A percentile compares a stretch with the other conserved stretches of the same genome.
phyloP scores from a whole-genome alignment of 2,113 vertebrate species.

The Strigops habroptila region DNA sequence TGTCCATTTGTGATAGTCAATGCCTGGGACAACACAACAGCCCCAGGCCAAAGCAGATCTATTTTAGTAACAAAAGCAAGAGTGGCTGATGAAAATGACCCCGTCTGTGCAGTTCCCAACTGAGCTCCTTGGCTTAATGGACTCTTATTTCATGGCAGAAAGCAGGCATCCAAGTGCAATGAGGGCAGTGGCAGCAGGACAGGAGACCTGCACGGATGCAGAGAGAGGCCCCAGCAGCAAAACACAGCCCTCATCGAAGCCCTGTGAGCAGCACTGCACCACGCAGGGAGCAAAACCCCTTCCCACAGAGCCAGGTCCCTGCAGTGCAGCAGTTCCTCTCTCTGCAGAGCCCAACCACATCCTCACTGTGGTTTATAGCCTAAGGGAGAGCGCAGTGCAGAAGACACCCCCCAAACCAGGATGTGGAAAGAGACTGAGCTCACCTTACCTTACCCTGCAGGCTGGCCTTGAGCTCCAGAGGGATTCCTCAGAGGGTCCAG shows the following conservation, averaged over 20 bases:
- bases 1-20: constrained; percentile 13
- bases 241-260: neutral
- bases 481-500: neutral
- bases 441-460: constrained; percentile 72
- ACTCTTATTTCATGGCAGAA: rapidly evolving
- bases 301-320: neutral
- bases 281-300: neutral
- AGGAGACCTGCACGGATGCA: neutral
- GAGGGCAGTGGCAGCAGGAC: rapidly evolving
- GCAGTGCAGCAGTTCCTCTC: neutral
- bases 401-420: neutral
- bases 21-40: neutral
- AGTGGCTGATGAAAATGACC: neutral
- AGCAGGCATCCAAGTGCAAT: rapidly evolving
- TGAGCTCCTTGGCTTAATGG: neutral
- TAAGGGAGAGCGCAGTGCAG: neutral
- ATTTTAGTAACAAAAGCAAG: constrained; percentile 33
- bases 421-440: neutral
- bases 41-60: constrained; percentile 4
- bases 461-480: constrained; percentile 44
- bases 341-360: rapidly evolving
- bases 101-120: neutral
- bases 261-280: neutral
- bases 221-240: neutral
- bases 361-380: neutral